These are phyloP conservation scores for Oncopodura yosiiana DNA, from an alignment of 1,140 invertebrate species.

Conservation along the genomic window DNA sequence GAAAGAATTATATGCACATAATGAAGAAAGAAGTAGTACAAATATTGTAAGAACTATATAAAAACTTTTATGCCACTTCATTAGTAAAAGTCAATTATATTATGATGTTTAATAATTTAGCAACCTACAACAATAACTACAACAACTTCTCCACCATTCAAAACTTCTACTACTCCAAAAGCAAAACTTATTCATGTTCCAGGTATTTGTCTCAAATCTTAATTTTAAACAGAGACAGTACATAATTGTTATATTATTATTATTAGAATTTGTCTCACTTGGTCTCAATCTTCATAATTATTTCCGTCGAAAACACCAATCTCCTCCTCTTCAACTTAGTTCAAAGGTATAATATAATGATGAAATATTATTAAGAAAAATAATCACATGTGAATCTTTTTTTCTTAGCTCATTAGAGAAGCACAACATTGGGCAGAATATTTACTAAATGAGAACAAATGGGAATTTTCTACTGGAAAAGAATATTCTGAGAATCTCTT, in stretches of 20 bases:
- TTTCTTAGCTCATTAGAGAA: constrained; percentile 13
- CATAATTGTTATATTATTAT: not conserved
- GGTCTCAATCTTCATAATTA: constrained; percentile 11
- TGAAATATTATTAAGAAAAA: not conserved
- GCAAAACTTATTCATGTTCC: not conserved
- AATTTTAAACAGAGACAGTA: not conserved
- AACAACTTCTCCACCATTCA: not conserved
- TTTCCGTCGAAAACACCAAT: constrained; percentile 18
- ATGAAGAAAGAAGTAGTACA: not conserved
- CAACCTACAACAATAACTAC: not conserved
- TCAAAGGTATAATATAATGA: constrained; percentile 5
- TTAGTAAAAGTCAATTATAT: too few relatives aligned
- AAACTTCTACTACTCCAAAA: not conserved
- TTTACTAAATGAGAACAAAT: constrained; percentile 23
- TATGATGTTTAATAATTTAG: not conserved
- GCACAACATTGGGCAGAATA: constrained; percentile 24
- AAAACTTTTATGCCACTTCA: constrained; percentile 1
- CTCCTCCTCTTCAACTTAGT: constrained; percentile 14
- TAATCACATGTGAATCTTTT: constrained; percentile 11
- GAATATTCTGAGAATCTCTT: constrained; percentile 24
- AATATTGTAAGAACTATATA: constrained; percentile 2
- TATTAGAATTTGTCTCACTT: constrained; percentile 6
- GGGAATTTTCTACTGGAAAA: constrained; percentile 21
- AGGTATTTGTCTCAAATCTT: not conserved
- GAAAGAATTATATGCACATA: constrained; percentile 10